Evolutionary conservation across 2,888 invertebrate genomes (phyloP).

Genomic region (Prosopocoilus inquinatus): DNA sequence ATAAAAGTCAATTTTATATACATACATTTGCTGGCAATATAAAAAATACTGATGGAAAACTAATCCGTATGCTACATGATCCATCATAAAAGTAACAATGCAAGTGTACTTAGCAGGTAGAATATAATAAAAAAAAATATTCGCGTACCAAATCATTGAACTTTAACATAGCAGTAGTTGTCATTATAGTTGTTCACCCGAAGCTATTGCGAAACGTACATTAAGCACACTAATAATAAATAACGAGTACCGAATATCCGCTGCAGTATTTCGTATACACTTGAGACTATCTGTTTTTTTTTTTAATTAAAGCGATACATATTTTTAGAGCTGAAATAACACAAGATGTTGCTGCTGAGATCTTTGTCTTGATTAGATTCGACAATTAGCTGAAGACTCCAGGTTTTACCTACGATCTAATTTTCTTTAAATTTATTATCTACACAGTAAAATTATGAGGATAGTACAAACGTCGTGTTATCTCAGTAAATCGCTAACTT

Average conservation of each 20-base stretch:
- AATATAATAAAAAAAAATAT: conserved; percentile 14
- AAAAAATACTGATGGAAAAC: too few species aligned
- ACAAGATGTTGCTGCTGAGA: background rate
- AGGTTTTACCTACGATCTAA: background rate
- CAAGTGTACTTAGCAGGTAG: background rate
- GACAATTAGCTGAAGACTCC: background rate
- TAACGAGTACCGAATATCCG: too few species aligned
- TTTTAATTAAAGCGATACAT: background rate
- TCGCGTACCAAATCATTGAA: conserved; percentile 14
- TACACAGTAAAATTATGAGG: background rate
- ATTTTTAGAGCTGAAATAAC: background rate
- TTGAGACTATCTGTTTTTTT: background rate
- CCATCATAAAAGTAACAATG: conserved; percentile 25
- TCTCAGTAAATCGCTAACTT: conserved; percentile 30
- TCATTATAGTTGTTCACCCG: background rate
- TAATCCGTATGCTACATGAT: too few species aligned
- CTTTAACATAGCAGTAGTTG: conserved; percentile 15
- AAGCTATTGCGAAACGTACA: too few species aligned
- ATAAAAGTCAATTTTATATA: too few species aligned
- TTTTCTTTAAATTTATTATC: background rate
- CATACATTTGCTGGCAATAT: too few species aligned
- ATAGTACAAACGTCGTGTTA: conserved; percentile 1
- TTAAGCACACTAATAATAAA: too few species aligned
- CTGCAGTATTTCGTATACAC: too few species aligned
- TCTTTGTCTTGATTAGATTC: background rate